Conservation (phyloP, 2,797 vertebrate genomes). For the Oryzias sinensis region DNA sequence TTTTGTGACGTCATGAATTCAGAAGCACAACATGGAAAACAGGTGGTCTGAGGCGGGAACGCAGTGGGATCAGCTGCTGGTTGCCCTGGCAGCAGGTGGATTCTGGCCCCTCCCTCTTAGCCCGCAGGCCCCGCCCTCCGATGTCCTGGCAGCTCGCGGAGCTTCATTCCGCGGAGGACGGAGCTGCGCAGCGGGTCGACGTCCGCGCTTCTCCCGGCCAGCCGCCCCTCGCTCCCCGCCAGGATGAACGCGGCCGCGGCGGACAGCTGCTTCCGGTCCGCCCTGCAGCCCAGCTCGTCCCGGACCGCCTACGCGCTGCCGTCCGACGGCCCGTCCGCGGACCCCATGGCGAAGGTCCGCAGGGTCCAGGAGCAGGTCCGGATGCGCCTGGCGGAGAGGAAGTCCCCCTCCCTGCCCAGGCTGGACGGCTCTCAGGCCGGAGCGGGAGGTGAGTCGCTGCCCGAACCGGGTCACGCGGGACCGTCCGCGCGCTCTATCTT, state of each 20-base stretch:
- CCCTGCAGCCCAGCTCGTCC: conserved; percentile 86
- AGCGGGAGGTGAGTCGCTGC: conserved; percentile 52
- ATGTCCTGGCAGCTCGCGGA: neutral
- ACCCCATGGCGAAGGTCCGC: conserved; percentile 73
- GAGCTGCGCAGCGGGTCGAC: no score
- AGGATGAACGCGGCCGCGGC: conserved; percentile 57
- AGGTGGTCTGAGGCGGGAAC: neutral
- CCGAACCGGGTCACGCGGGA: neutral
- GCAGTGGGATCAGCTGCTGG: neutral
- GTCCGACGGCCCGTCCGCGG: conserved; percentile 65
- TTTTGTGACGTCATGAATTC: no score
- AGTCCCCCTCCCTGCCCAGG: conserved; percentile 65
- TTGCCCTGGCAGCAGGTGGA: conserved; percentile 35
- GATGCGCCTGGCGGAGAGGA: conserved; percentile 85
- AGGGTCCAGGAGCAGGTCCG: conserved; percentile 93
- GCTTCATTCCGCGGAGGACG: conserved; percentile 26
- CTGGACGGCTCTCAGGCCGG: conserved; percentile 48
- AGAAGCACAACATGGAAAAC: neutral
- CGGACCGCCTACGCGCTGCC: conserved; percentile 88
- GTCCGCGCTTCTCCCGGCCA: neutral
- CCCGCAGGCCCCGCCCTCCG: conserved; percentile 39
- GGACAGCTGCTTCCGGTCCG: conserved; percentile 84
- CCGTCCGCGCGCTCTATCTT: no score
- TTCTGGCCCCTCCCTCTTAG: neutral
- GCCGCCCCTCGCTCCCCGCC: neutral